A percentile compares a stretch with the other conserved stretches of the same genome.
Conservation (phyloP, 2,797 vertebrate species). For the Leucoraja ocellata region DNA sequence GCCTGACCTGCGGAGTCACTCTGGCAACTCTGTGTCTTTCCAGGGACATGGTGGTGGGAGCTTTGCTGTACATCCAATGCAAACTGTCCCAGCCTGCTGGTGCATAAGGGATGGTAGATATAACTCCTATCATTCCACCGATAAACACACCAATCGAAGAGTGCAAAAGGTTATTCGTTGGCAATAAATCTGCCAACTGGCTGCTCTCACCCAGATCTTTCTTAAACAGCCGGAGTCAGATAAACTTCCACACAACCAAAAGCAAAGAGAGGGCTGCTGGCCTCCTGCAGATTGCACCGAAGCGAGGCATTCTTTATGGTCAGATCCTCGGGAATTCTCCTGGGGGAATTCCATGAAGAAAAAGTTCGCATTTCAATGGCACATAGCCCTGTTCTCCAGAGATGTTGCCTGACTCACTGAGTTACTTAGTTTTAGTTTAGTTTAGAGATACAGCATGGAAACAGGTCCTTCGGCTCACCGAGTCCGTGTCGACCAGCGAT, state of each 20-base stretch:
- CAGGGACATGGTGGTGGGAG: too few relatives aligned
- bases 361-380: not conserved
- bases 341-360: constrained; percentile 2
- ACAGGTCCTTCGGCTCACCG: too few relatives aligned
- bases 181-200: not conserved
- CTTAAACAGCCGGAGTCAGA: too few relatives aligned
- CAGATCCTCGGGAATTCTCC: not conserved
- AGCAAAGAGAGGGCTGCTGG: not conserved
- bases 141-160: not conserved
- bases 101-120: not conserved
- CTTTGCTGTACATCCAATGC: too few relatives aligned
- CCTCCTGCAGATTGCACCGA: not conserved
- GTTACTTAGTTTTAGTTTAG: too few relatives aligned
- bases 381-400: too few relatives aligned
- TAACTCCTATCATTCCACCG: not conserved
- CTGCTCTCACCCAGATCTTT: not conserved
- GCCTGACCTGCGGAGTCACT: too few relatives aligned
- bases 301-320: not conserved
- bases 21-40: too few relatives aligned
- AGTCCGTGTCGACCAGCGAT: too few relatives aligned
- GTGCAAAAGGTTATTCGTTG: not conserved
- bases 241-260: not conserved
- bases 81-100: not conserved
- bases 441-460: too few relatives aligned
- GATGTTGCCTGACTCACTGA: too few relatives aligned